These are phyloP conservation scores for Phengaris arion DNA, from an alignment of 2,888 invertebrate species.

Conservation along the genomic window DNA sequence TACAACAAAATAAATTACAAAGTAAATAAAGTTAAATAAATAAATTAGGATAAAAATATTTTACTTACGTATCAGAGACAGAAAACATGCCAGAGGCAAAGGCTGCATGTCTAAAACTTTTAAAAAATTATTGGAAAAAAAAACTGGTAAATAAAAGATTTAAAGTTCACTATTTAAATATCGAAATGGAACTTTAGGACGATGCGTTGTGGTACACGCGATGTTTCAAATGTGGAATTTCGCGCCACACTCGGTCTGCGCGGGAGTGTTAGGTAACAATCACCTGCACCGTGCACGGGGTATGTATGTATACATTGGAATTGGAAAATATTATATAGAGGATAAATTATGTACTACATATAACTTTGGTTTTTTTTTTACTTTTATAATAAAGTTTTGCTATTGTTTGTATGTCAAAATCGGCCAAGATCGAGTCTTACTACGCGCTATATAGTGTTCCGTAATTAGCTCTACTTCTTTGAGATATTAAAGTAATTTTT, in stretches of 20 bases:
- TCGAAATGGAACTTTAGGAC: neutral
- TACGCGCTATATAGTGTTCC: neutral
- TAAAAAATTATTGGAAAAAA: neutral
- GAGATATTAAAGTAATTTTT: no score
- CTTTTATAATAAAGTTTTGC: neutral
- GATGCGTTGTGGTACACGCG: neutral
- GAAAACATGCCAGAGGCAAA: slow-evolving; percentile 63
- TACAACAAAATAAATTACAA: no score
- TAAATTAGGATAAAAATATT: slow-evolving; percentile 13
- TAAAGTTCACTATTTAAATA: neutral
- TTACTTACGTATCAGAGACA: slow-evolving; percentile 68
- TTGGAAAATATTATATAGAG: neutral
- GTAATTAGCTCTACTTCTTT: neutral
- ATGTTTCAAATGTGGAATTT: neutral
- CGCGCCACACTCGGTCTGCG: neutral
- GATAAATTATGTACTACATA: neutral
- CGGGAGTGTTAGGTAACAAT: neutral
- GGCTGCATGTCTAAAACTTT: slow-evolving; percentile 50
- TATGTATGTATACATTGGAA: neutral
- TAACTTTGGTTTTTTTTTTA: neutral
- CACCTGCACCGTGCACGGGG: neutral
- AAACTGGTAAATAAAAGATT: neutral
- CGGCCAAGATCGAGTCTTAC: neutral
- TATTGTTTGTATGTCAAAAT: neutral
- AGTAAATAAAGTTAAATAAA: no score